Base-by-base conservation (phyloP, 2,113 vertebrate genomes). In the Setophaga petechia region DNA sequence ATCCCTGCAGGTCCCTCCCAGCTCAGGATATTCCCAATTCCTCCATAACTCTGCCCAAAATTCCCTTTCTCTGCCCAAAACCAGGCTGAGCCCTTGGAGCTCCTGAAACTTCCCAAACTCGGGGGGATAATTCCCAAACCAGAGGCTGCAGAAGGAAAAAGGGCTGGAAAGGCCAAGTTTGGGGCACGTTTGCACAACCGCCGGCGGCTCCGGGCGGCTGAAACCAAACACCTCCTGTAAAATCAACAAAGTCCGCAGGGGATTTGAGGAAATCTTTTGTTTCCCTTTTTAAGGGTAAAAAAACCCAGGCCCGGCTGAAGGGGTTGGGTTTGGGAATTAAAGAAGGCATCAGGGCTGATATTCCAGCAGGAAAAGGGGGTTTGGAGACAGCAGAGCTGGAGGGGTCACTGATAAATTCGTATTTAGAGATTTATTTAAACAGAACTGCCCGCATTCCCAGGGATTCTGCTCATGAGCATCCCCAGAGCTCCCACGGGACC, bases 21-120 rank as follows among this genome's bases (percentile, higher is more conserved):
- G 6, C 52, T 43, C 72, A 7, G 72, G 17, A 4, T 5, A 7
- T 76, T 58, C 62, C 96, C 74, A n/a, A 44, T 95, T 93, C 84
- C 96, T 86, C 46, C 91, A 59, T 30, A 95, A 93, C 95, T 94
- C 90, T 85, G 79, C 35, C 86, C 55, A 37, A 30, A 73, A 68
- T 52, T 63, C 75, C 67, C 30, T 68, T 59, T 62, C 27, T 27
- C 2, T 1, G 15, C 1, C n/a, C 10, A 19, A 63, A 22, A 4
- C 17, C 2, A 30, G 39, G n/a, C 17, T 3, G 43, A 74, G n/a
- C n/a, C 58, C 1, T 4, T 17, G 58, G 37, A 43, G 43, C 37
- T 24, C 4, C n/a, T 4, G 81, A 43, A 46, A 22, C 9, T 84
- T 73, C 41, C 90, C 58, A 19, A 58, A 18, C 7, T 4, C 1